These are phyloP conservation scores for Pseudomyrmex flavicornis DNA, from an alignment of 1,140 invertebrate species.

Conservation along the genomic window DNA sequence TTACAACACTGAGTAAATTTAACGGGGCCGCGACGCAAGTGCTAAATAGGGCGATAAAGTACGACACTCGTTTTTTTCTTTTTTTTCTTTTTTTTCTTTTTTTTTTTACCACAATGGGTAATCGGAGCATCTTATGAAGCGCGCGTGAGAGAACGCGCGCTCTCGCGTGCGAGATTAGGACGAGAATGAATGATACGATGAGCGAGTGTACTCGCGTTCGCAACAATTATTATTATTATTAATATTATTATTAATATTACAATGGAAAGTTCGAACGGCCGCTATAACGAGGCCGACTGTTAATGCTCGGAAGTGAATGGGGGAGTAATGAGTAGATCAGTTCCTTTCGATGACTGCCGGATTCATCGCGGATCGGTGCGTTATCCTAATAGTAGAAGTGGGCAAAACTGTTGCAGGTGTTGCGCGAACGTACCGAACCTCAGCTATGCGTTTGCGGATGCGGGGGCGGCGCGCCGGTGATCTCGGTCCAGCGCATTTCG, in stretches of 20 bases:
- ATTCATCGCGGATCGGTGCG: constrained; percentile 8
- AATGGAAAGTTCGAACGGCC: constrained; percentile 52
- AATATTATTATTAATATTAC: constrained; percentile 36
- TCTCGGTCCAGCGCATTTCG: constrained; percentile 93
- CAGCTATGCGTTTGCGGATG: constrained; percentile 83
- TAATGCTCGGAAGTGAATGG: constrained; percentile 50
- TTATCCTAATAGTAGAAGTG: constrained; percentile 83
- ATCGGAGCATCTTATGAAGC: constrained; percentile 40
- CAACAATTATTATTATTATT: constrained; percentile 30
- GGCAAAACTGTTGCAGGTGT: constrained; percentile 84
- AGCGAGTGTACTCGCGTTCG: constrained; percentile 20
- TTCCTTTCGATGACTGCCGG: constrained; percentile 30
- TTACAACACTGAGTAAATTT: constrained; percentile 46
- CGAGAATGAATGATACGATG: constrained; percentile 46
- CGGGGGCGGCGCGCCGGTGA: constrained; percentile 80
- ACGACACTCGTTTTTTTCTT: constrained; percentile 8
- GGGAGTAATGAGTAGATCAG: constrained; percentile 14
- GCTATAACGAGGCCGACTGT: constrained; percentile 76
- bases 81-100: too few relatives aligned
- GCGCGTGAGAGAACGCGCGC: constrained; percentile 17
- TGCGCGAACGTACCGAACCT: constrained; percentile 84
- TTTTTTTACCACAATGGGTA: constrained; percentile 2
- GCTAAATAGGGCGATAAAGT: constrained; percentile 26
- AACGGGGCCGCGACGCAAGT: constrained; percentile 10
- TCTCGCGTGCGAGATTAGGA: constrained; percentile 26